phyloP scores from a whole-genome alignment of 1,140 invertebrate genomes.

The Heliconius himera region DNA sequence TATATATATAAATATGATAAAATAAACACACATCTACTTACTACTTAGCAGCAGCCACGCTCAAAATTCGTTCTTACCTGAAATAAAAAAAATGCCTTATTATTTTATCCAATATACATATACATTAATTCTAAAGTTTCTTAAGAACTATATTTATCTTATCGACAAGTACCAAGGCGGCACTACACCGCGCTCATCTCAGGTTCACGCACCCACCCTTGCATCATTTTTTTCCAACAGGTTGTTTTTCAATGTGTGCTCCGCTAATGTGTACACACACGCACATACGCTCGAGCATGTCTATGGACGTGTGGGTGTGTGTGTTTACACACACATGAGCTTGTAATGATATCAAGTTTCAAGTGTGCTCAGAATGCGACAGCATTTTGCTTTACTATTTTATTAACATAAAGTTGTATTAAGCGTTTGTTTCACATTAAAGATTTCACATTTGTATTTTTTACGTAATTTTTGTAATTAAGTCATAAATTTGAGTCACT shows the following conservation, averaged over 20 bases:
- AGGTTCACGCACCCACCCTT: conserved; percentile 60
- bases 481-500: too few relatives aligned
- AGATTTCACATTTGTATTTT: neutral
- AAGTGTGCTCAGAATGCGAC: neutral
- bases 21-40: neutral
- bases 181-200: conserved; percentile 31
- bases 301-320: conserved; percentile 21
- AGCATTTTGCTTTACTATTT: neutral
- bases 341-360: conserved; percentile 16
- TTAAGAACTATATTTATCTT: neutral
- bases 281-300: neutral
- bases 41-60: neutral
- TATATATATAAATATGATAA: neutral
- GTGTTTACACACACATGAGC: conserved; percentile 14
- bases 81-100: neutral
- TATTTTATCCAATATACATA: too few relatives aligned
- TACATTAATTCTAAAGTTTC: too few relatives aligned
- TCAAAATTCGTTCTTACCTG: conserved; percentile 13
- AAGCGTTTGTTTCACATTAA: neutral
- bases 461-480: too few relatives aligned
- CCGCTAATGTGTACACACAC: conserved; percentile 17
- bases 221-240: conserved; percentile 55
- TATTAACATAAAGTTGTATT: neutral
- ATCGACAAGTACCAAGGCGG: conserved; percentile 45
- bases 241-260: conserved; percentile 46